Base-by-base conservation (phyloP, 2,888 invertebrate genomes). In the Himalopsyche japonica region DNA sequence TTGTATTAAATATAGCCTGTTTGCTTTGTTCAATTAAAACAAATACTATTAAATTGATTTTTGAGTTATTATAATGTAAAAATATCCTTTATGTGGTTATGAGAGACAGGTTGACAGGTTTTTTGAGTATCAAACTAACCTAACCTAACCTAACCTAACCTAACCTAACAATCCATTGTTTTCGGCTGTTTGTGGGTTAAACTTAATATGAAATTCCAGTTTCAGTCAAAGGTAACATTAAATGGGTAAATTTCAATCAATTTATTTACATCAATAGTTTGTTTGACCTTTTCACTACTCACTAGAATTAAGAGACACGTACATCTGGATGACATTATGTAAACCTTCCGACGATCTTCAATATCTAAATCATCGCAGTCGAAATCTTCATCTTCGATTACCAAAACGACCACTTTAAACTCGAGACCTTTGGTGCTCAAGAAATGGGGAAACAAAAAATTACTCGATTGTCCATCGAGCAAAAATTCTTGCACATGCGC, bases 351-450 rank as follows among this genome's bases (percentile, higher is more conserved):
- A 57, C 89, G 86, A 85, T 90, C 89, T 86, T 90, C 89, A 2
- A 88, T 80, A 87, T 90, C 89, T 27, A 70, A 70, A 70, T 70
- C 70, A 18, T 87, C 88, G 43, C 20, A 82, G n/a, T 90, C 89
- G 85, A 89, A 90, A 87, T 90, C 89, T 78, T 89, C 89, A 20
- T 89, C 88, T 83, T 90, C 89, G 20, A 90, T 87, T 10, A 88
- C 89, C 86, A 90, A 88, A 6, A 90, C 87, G 3, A 90, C 89
- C 1, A 90, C 89, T 84, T 89, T 90, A 87, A 90, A 90, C 83
- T 90, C 90, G 81, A 90, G 87, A 0, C 90, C 90, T 87, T 90
- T 90, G 12, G 89, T 89, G 18, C 89, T 86, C 43, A 90, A 87
- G 10, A 88, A 89, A 89, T 90, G 89, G 7, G 89, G 88, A 70